phyloP scores from a whole-genome alignment of 2,113 vertebrate species.

The Ursus arctos region DNA sequence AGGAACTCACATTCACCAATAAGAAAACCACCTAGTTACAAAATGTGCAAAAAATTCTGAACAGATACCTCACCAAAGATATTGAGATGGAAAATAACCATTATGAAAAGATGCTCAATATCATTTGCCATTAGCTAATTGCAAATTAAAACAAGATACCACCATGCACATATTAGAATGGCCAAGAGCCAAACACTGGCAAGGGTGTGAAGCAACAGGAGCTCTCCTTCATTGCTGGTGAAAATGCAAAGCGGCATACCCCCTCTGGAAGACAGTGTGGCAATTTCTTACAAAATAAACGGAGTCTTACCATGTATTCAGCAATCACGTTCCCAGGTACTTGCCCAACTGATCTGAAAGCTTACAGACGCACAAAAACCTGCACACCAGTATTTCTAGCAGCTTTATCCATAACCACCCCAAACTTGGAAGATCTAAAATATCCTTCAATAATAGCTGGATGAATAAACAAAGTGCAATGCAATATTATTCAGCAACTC shows the following conservation, averaged over 20 bases:
- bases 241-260: neutral
- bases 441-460: neutral
- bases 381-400: neutral
- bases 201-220: neutral
- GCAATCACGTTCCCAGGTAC: neutral
- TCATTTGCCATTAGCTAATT: neutral
- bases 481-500: neutral
- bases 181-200: neutral
- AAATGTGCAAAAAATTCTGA: neutral
- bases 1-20: neutral
- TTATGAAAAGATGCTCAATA: neutral
- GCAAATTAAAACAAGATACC: neutral
- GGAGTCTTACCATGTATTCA: neutral
- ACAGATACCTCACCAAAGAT: neutral
- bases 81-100: neutral
- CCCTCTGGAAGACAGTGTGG: neutral
- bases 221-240: neutral
- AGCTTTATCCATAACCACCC: neutral
- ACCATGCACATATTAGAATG: neutral
- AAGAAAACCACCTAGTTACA: neutral
- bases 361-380: neutral
- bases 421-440: neutral
- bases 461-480: neutral
- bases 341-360: neutral
- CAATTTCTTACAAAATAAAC: slow-evolving; percentile 3